Percentiles rank a stretch among this genome's conserved stretches.
These are phyloP conservation scores for Probaryconus sp. DNA, from an alignment of 1,140 invertebrate genomes.

Conservation along the genomic window DNA sequence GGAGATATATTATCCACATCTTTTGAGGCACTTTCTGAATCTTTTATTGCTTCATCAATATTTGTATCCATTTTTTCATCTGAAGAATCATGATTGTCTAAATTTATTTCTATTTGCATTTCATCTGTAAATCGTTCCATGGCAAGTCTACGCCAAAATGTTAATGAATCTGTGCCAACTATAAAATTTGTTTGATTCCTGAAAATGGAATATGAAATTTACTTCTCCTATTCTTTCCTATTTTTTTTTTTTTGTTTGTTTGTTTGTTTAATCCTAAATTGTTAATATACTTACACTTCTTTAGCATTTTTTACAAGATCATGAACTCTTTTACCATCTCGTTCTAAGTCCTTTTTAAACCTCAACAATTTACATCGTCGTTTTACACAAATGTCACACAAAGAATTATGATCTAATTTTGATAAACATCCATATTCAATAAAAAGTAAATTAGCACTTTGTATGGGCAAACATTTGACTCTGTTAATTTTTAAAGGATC, in stretches of 20 bases:
- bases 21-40: slow-evolving; percentile 47
- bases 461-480: slow-evolving; percentile 71
- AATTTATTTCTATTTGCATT: slow-evolving; percentile 39
- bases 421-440: slow-evolving; percentile 75
- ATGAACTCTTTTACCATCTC: slow-evolving; percentile 71
- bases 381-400: slow-evolving; percentile 79
- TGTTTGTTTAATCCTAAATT: background rate
- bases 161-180: slow-evolving; percentile 72
- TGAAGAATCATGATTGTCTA: slow-evolving; percentile 49
- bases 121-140: slow-evolving; percentile 67
- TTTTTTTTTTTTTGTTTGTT: background rate
- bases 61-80: slow-evolving; percentile 60
- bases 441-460: slow-evolving; percentile 76
- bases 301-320: slow-evolving; percentile 70
- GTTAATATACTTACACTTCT: slow-evolving; percentile 66
- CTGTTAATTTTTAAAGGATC: slow-evolving; percentile 74
- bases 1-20: slow-evolving; percentile 13
- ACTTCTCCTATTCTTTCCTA: background rate
- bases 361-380: slow-evolving; percentile 74
- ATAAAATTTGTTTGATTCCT: slow-evolving; percentile 69
- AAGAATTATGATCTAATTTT: slow-evolving; percentile 73
- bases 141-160: slow-evolving; percentile 72
- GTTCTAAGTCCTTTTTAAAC: slow-evolving; percentile 72
- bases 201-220: slow-evolving; percentile 23
- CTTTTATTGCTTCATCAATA: slow-evolving; percentile 64